These are phyloP conservation scores for Eudyptes chrysolophus DNA, from an alignment of 2,113 vertebrate genomes.

Conservation along the genomic window DNA sequence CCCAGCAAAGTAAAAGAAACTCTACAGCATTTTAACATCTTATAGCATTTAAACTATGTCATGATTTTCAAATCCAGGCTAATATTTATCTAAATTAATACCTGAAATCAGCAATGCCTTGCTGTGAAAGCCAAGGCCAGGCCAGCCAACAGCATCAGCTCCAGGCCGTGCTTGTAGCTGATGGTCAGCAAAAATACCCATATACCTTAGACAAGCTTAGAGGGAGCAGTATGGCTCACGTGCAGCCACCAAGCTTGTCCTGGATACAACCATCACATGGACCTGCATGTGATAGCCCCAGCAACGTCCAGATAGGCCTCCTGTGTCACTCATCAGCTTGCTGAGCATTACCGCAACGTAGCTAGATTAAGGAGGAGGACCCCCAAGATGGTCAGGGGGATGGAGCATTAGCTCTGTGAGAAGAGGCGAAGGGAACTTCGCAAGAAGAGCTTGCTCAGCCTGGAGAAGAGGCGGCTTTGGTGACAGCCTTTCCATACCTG, in stretches of 20 bases:
- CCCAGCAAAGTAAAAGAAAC: neutral
- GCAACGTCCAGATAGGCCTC: neutral
- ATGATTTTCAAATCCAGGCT: neutral
- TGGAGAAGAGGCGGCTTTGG: neutral
- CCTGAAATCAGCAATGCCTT: neutral
- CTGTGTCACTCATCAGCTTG: neutral
- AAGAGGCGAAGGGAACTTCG: neutral
- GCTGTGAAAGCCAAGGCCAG: neutral
- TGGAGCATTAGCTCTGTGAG: neutral
- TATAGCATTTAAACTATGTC: neutral
- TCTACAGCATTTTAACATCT: neutral
- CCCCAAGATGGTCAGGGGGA: fast-evolving
- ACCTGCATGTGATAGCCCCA: neutral
- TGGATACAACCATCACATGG: neutral
- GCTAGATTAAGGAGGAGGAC: neutral
- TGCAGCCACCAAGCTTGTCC: neutral
- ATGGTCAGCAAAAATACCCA: neutral
- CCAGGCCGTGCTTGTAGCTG: neutral
- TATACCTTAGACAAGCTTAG: fast-evolving
- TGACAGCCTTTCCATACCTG: neutral
- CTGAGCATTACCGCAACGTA: fast-evolving
- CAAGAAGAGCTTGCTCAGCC: neutral
- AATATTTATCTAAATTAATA: neutral
- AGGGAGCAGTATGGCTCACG: fast-evolving
- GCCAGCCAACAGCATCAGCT: neutral